phyloP scores from a whole-genome alignment of 2,888 invertebrate genomes.

The Andrena fulva region DNA sequence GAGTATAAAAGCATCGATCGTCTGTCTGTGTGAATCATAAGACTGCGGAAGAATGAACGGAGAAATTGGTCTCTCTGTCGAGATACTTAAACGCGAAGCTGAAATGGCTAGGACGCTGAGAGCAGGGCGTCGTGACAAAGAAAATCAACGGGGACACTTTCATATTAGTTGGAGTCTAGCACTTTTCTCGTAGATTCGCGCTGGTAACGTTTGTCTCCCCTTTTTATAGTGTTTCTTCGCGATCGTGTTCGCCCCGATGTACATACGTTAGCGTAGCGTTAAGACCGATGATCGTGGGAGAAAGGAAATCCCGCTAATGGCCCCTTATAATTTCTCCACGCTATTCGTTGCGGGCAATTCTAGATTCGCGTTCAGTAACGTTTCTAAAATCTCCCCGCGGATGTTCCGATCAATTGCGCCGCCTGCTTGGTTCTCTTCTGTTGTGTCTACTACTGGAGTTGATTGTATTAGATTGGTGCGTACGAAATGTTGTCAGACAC shows the following conservation, averaged over 20 bases:
- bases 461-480: conserved; percentile 17
- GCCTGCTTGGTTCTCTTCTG: conserved; percentile 10
- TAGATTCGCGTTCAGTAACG: conserved; percentile 15
- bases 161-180: conserved; percentile 8
- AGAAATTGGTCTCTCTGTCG: conserved; percentile 28
- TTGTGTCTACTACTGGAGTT: not conserved
- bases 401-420: not conserved
- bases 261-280: conserved; percentile 76
- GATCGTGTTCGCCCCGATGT: conserved; percentile 70
- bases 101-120: not conserved
- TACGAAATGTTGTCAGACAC: conserved; percentile 3
- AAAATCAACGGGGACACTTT: conserved; percentile 14
- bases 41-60: conserved; percentile 68
- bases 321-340: conserved; percentile 48
- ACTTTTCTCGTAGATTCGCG: conserved; percentile 20
- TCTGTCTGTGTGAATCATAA: conserved; percentile 63
- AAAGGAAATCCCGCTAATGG: conserved; percentile 62
- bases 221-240: conserved; percentile 52
- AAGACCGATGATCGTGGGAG: conserved; percentile 57
- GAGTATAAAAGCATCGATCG: conserved; percentile 28
- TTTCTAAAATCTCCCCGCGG: conserved; percentile 4
- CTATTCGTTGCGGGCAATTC: conserved; percentile 35
- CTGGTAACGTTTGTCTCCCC: conserved; percentile 40
- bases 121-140: not conserved
- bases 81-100: conserved; percentile 21